Percentiles rank a stretch among this genome's conserved stretches.
Conservation (phyloP, 1,140 invertebrate genomes). For the Ceratitis capitata region DNA sequence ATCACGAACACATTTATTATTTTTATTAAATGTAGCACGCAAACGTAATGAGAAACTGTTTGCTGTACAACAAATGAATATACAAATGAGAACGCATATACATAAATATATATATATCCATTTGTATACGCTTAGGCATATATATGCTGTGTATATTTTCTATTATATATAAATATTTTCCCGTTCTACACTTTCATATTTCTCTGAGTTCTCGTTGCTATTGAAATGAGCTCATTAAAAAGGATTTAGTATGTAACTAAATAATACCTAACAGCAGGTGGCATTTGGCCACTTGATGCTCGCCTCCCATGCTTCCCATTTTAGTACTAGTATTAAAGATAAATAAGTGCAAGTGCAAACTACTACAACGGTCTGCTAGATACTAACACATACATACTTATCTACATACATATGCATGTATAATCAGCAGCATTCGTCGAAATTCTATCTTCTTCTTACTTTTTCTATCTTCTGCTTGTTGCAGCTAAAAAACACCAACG, state of each 20-base stretch:
- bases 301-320: too few relatives aligned
- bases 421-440: too few relatives aligned
- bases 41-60: not conserved
- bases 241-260: conserved; percentile 7
- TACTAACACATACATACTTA: not conserved
- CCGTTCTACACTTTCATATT: not conserved
- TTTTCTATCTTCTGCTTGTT: too few relatives aligned
- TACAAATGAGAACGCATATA: not conserved
- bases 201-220: not conserved
- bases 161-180: not conserved
- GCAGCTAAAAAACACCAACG: too few relatives aligned
- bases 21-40: conserved; percentile 11
- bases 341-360: too few relatives aligned
- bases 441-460: not conserved
- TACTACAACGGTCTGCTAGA: not conserved
- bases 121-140: not conserved
- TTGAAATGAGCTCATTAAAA: conserved; percentile 33
- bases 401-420: too few relatives aligned
- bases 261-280: not conserved
- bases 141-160: not conserved
- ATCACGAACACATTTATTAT: not conserved
- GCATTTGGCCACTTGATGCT: not conserved
- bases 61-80: not conserved
- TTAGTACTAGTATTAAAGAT: too few relatives aligned
- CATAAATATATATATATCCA: not conserved